Percentiles rank a stretch among this genome's conserved stretches.
phyloP scores from a whole-genome alignment of 2,113 vertebrate species.

The Ariopsis seemanni region DNA sequence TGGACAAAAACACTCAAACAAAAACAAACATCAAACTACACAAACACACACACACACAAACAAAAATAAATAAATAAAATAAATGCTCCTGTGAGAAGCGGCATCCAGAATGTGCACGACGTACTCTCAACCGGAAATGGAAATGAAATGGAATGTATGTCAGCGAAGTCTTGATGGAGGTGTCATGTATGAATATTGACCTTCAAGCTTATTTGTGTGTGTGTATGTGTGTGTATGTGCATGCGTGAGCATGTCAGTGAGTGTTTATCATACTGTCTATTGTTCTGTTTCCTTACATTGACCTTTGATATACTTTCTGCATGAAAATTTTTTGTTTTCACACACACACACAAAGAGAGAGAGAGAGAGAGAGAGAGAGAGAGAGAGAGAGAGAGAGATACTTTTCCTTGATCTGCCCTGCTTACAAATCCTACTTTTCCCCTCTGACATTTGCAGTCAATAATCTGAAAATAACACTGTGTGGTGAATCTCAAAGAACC shows the following conservation, averaged over 20 bases:
- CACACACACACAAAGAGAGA: background rate
- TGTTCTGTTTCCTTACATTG: conserved; percentile 23
- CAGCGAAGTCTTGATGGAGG: background rate
- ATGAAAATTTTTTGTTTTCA: background rate
- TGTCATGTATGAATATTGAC: background rate
- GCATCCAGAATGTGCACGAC: no score
- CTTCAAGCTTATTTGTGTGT: background rate
- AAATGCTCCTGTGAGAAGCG: no score
- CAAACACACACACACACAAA: no score
- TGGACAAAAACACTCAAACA: no score
- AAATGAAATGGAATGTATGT: no score
- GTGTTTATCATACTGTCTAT: conserved; percentile 14
- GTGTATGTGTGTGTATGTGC: conserved; percentile 17
- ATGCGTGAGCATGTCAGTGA: background rate
- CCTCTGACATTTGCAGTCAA: conserved; percentile 66
- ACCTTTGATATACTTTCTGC: conserved; percentile 33
- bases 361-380: background rate
- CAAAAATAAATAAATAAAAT: no score
- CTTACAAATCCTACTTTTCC: conserved; percentile 51
- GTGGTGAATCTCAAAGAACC: conserved; percentile 62
- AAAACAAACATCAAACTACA: no score
- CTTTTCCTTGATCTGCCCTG: conserved; percentile 27
- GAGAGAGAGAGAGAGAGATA: background rate
- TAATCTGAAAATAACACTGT: conserved; percentile 64
- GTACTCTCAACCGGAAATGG: no score